Percentiles rank a stretch among this genome's conserved stretches.
phyloP scores from a whole-genome alignment of 2,113 vertebrate genomes.

The Silurus asotus region DNA sequence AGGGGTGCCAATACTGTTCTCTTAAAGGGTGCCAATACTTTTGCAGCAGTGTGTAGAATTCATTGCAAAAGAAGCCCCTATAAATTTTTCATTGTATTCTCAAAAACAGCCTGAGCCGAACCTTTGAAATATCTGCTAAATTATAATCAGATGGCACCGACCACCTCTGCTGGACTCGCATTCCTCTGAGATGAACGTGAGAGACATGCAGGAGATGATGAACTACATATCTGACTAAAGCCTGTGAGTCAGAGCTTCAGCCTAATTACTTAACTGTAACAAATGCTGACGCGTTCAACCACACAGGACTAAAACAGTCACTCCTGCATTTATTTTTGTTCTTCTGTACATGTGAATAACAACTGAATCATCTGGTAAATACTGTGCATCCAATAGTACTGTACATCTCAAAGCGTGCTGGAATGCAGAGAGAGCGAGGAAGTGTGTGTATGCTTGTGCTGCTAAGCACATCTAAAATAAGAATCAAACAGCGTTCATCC shows the following conservation, averaged over 20 bases:
- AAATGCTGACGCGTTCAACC: neutral
- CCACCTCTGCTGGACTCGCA: neutral
- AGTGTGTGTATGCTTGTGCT: neutral
- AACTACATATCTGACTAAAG: neutral
- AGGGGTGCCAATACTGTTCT: neutral
- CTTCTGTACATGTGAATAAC: neutral
- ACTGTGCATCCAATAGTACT: neutral
- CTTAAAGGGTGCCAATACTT: neutral
- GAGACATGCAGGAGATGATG: neutral
- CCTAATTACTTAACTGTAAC: neutral
- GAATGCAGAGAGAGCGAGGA: neutral
- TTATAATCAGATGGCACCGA: neutral
- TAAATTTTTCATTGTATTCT: neutral
- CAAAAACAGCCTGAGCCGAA: neutral
- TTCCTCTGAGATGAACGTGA: slow-evolving; percentile 6
- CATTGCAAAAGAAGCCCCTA: neutral
- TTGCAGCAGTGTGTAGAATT: neutral
- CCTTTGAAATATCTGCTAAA: neutral
- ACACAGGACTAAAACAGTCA: neutral
- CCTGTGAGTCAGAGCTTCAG: slow-evolving; percentile 3
- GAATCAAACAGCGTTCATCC: neutral
- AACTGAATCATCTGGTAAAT: neutral
- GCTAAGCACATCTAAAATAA: neutral
- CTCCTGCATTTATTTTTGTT: neutral
- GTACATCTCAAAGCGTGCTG: neutral